phyloP scores from a whole-genome alignment of 2,797 vertebrate species.

The Hypotaenidia philippensis region DNA sequence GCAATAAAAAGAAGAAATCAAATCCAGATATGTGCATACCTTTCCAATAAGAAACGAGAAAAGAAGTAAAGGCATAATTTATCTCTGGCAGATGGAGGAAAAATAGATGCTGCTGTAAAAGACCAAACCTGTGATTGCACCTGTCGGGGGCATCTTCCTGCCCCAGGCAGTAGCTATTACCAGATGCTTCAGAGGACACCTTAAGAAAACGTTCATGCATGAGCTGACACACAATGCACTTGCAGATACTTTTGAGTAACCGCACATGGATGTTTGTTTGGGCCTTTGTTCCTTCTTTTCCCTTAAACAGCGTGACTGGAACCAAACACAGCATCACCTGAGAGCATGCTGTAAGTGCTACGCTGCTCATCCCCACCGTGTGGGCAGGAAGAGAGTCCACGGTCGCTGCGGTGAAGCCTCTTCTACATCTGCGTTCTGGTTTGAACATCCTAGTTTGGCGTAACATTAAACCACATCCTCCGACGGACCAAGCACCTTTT shows the following conservation, averaged over 20 bases:
- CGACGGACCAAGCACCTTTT: neutral
- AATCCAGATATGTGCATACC: neutral
- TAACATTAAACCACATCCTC: neutral
- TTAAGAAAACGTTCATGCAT: neutral
- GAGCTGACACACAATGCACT: neutral
- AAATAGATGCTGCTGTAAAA: neutral
- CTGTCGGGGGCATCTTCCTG: neutral
- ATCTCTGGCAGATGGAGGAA: neutral
- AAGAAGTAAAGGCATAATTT: neutral
- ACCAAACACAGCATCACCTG: neutral
- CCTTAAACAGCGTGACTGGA: neutral
- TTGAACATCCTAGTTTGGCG: accelerated
- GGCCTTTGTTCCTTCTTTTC: neutral
- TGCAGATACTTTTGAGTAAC: neutral
- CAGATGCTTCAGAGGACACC: neutral
- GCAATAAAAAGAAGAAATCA: neutral
- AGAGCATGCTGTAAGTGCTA: neutral
- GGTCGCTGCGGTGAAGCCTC: neutral
- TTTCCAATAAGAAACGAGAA: neutral
- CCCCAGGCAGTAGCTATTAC: neutral
- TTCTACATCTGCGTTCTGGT: accelerated
- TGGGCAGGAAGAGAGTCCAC: neutral
- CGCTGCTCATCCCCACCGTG: accelerated
- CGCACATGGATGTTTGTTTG: neutral
- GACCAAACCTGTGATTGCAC: neutral